These are phyloP conservation scores for Oncorhynchus tshawytscha DNA, from an alignment of 2,113 vertebrate genomes.

Conservation along the genomic window DNA sequence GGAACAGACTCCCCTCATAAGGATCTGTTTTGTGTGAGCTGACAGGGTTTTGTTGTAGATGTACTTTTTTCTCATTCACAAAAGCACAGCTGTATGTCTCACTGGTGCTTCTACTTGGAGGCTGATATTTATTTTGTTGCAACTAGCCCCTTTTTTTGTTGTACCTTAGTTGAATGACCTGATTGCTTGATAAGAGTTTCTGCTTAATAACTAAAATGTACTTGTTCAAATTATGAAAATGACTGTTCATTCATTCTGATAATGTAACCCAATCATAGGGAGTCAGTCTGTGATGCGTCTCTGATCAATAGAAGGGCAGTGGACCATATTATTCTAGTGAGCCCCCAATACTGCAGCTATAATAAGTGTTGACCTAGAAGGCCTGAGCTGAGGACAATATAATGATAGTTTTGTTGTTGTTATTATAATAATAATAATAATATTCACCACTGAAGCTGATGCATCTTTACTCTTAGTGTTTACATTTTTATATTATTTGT, in stretches of 20 bases:
- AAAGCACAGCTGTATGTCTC: constrained; percentile 15
- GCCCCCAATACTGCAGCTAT: constrained; percentile 22
- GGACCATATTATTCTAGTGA: constrained; percentile 34
- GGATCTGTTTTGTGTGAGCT: constrained; percentile 28
- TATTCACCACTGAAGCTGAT: too few species aligned
- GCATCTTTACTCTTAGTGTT: too few species aligned
- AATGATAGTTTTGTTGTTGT: constrained; percentile 7
- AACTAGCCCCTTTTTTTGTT: too few species aligned
- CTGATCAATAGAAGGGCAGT: constrained; percentile 32
- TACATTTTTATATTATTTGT: too few species aligned
- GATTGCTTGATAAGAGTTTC: too few species aligned
- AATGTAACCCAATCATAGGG: not conserved
- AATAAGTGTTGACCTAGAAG: constrained; percentile 60
- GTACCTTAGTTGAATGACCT: too few species aligned
- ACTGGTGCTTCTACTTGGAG: not conserved
- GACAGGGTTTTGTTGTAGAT: constrained; percentile 24
- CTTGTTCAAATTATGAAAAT: not conserved
- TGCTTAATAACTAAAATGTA: not conserved
- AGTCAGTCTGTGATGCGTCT: not conserved
- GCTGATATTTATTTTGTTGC: not conserved
- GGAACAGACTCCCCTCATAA: constrained; percentile 40
- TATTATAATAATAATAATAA: too few species aligned
- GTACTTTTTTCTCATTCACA: constrained; percentile 31
- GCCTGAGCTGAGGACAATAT: constrained; percentile 48
- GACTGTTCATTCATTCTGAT: not conserved